Base-by-base conservation (phyloP, 2,113 vertebrate genomes). In the Acanthisitta chloris region DNA sequence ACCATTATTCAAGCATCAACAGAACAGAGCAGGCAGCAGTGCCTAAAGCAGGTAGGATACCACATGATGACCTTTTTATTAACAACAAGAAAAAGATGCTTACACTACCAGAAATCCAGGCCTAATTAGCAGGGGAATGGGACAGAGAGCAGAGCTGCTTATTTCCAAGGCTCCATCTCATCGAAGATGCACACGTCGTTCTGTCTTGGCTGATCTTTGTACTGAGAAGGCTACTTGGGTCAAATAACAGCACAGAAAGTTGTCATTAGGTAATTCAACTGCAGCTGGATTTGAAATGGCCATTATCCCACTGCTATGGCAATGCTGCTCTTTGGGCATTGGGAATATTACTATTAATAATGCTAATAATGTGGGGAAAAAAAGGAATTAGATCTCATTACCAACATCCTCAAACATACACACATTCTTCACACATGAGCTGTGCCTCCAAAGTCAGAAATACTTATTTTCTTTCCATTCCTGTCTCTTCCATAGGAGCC, bases 51-150 rank as follows among this genome's bases (percentile, higher is more conserved):
- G 24, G 24, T 31, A 88, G 81, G 73, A 62, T 78, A 88, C n/a
- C n/a, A 4, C 33, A 86, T 59, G 49, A 67, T 67, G 86, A 94
- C 90, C 92, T 96, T 95, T 90, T 58, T 55, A 77, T 52, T 78
- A 88, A 78, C 9, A 33, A 61, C 45, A 46, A 38, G 36, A 51
- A 49, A 58, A 34, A 59, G 66, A 62, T 55, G 85, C 97, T 88
- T 80, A 81, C 49, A 17, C 88, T n/a, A 33, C 89, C 51, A 59
- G 81, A 87, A 88, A 89, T 17, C 16, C 82, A 81, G 54, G 81
- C 42, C 69, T 85, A 79, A 94, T 89, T 88, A 91, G 82, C 36
- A 11, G 5, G 70, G 84, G 17, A 61, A 64, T 3, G 0, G 69
- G 77, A 20, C 2, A 2, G 72, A 62, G 2, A 54, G 80, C 49